Base-by-base conservation (phyloP, 2,797 vertebrate genomes). In the Cryptoprocta ferox region DNA sequence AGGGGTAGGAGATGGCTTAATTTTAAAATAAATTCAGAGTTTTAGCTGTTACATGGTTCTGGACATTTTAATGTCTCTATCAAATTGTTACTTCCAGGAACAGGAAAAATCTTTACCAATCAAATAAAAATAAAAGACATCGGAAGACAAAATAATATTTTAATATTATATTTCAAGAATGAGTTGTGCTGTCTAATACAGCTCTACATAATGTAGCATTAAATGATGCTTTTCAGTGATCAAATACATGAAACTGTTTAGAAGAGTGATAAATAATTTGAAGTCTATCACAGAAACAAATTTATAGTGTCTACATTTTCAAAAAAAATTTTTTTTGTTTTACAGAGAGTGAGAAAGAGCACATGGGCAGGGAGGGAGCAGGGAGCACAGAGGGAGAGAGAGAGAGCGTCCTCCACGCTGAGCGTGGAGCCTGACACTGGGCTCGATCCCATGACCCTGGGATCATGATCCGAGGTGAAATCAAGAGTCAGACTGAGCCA, bases 91-190 rank as follows among this genome's bases (percentile, higher is more conserved):
- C 50, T 89, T 65, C 48, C 12, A 75, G 83, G 39, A 32, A 73
- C 32, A 92, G 32, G 28, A 65, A 59, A 81, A 91, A 68, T 68
- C 10, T 76, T 76, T 3, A 3, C 4, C 2, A 32, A 65, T 48
- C 48, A 94, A 65, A 95, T 86, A 95, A 94, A 87, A 45, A 24
- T 66, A 70, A 79, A 32, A 85, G 53, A 56, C 32, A 61, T 13
- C 12, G 2, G 18, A 39, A 53, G 26, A 56, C n/a, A 83, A 84
- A 88, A 61, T 50, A 76, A 42, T 53, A 14, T 89, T 91, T 95
- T 80, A 95, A 48, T 70, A 59, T 66, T 86, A 61, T 3, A 66
- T 39, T 71, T 32, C 30, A 66, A 73, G n/a, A 92, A 83, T 79
- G 26, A 97, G 26, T 45, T 76, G 28, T 65, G 63, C 63, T 91